These are phyloP conservation scores for Oppia nitens DNA, from an alignment of 1,140 invertebrate species.

Conservation along the genomic window DNA sequence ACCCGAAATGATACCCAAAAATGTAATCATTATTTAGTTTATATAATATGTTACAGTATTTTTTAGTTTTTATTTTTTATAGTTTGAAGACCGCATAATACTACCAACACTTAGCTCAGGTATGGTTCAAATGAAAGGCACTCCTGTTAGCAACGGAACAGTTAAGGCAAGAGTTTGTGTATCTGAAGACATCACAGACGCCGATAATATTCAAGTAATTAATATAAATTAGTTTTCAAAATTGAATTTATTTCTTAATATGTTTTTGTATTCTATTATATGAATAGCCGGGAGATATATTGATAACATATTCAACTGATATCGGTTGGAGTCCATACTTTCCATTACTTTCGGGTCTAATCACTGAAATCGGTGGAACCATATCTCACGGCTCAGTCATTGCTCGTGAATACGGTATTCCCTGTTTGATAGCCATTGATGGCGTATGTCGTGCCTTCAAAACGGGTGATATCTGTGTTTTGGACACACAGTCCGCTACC, in stretches of 20 bases:
- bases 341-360: slow-evolving; percentile 54
- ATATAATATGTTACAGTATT: too few species aligned
- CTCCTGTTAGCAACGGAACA: not conserved
- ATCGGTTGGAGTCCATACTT: slow-evolving; percentile 81
- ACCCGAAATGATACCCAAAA: slow-evolving; percentile 1
- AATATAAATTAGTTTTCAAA: too few species aligned
- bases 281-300: slow-evolving; percentile 50
- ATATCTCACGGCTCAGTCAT: slow-evolving; percentile 74
- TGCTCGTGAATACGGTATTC: slow-evolving; percentile 64
- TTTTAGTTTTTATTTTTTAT: too few species aligned
- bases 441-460: slow-evolving; percentile 46
- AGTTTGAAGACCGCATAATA: too few species aligned
- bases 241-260: too few species aligned
- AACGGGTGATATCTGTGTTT: slow-evolving; percentile 36
- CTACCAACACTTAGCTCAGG: too few species aligned
- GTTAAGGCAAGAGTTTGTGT: slow-evolving; percentile 4
- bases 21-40: too few species aligned
- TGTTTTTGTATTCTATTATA: too few species aligned
- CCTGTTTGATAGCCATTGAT: slow-evolving; percentile 55
- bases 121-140: too few species aligned
- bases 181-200: not conserved
- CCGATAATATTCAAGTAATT: not conserved
- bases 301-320: slow-evolving; percentile 60
- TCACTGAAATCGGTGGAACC: slow-evolving; percentile 66
- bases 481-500: slow-evolving; percentile 23